These are phyloP conservation scores for Timandra comae DNA, from an alignment of 2,888 invertebrate species.

Conservation along the genomic window DNA sequence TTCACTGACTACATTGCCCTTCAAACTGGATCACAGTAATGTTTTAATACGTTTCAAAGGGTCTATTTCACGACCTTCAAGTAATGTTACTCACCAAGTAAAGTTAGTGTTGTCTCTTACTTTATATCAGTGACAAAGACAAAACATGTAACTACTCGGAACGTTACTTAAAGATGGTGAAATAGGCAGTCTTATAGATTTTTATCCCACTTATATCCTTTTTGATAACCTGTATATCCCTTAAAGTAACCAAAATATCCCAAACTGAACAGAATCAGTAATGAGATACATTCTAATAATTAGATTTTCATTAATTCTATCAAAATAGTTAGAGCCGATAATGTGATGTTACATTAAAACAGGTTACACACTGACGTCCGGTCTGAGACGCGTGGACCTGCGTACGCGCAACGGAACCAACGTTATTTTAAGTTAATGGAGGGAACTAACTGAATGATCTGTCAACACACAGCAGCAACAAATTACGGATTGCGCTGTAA, in stretches of 20 bases:
- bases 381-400: slow-evolving; percentile 12
- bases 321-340: slow-evolving; percentile 14
- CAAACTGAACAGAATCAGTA: neutral
- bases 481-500: neutral
- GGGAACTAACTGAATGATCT: neutral
- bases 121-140: too few species aligned
- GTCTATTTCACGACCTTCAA: too few species aligned
- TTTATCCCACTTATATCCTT: too few species aligned
- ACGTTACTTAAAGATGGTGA: too few species aligned
- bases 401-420: slow-evolving; percentile 4
- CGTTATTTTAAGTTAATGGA: neutral
- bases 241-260: neutral
- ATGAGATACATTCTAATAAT: neutral
- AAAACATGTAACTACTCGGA: too few species aligned
- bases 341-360: slow-evolving; percentile 21
- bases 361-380: slow-evolving; percentile 16
- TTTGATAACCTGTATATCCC: neutral
- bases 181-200: too few species aligned
- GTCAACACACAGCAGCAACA: too few species aligned
- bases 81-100: too few species aligned
- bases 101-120: too few species aligned
- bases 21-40: too few species aligned
- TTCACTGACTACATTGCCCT: too few species aligned
- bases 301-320: neutral
- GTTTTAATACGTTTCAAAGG: too few species aligned